Evolutionary conservation across 1,140 invertebrate species (phyloP).

Genomic region (Patella vulgata): DNA sequence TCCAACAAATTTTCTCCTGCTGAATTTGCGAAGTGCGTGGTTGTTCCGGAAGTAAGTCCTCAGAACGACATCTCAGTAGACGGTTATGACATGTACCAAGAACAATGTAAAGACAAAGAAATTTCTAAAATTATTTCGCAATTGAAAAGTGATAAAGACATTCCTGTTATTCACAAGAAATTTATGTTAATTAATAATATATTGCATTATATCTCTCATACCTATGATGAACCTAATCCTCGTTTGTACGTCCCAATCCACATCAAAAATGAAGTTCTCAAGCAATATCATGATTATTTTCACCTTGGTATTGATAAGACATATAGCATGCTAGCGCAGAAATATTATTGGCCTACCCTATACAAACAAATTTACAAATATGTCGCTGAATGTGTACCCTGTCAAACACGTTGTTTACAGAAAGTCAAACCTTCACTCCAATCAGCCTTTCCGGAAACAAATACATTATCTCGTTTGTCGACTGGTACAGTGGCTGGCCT

Average conservation of each 20-base stretch:
- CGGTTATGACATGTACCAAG: slow-evolving; percentile 1
- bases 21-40: slow-evolving; percentile 6
- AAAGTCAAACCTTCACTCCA: slow-evolving; percentile 17
- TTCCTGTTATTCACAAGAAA: too few relatives aligned
- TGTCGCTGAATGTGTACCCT: too few relatives aligned
- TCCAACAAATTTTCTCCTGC: slow-evolving; percentile 22
- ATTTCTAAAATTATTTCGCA: slow-evolving; percentile 5
- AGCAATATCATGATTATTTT: slow-evolving; percentile 33
- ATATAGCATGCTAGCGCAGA: slow-evolving; percentile 6
- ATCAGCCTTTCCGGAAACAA: slow-evolving; percentile 22
- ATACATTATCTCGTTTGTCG: slow-evolving; percentile 22
- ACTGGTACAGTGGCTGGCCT: slow-evolving; percentile 19
- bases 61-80: background rate
- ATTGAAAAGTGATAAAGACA: background rate
- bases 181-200: slow-evolving; percentile 21
- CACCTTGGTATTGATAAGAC: slow-evolving; percentile 28
- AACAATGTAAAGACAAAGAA: slow-evolving; percentile 22
- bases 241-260: slow-evolving; percentile 21
- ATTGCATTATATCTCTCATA: slow-evolving; percentile 22
- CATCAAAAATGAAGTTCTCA: background rate
- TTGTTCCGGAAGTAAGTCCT: background rate
- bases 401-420: slow-evolving; percentile 2
- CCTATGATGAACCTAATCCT: slow-evolving; percentile 12
- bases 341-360: slow-evolving; percentile 33
- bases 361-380: slow-evolving; percentile 21